A percentile compares a stretch with the other conserved stretches of the same genome.
Conservation (phyloP, 2,113 vertebrate genomes). For the Takifugu bimaculatus region DNA sequence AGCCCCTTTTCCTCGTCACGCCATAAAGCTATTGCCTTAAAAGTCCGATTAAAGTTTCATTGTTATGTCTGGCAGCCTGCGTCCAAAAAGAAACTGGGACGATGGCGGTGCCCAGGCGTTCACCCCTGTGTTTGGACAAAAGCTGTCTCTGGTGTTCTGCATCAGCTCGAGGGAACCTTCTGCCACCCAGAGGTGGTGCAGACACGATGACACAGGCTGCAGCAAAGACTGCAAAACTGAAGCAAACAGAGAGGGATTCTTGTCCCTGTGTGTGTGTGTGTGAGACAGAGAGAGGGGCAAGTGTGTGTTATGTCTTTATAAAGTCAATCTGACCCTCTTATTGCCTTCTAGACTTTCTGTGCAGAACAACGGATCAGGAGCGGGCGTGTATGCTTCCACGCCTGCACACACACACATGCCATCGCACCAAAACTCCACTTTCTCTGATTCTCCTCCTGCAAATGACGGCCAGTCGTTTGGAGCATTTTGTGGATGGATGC, state of each 20-base stretch:
- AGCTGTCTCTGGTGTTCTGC: slow-evolving; percentile 39
- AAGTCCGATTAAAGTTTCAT: slow-evolving; percentile 3
- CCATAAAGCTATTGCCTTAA: slow-evolving; percentile 5
- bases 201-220: neutral
- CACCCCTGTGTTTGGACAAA: slow-evolving; percentile 23
- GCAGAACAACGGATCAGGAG: too few relatives aligned
- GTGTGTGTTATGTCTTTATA: too few relatives aligned
- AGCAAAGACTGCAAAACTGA: neutral
- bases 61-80: neutral
- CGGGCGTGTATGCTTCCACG: neutral
- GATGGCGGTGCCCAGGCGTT: slow-evolving; percentile 15
- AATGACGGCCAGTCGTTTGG: slow-evolving; percentile 25
- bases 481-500: slow-evolving; percentile 38
- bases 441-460: slow-evolving; percentile 7
- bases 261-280: too few relatives aligned
- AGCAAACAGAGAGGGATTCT: too few relatives aligned
- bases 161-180: slow-evolving; percentile 6
- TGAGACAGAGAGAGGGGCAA: too few relatives aligned
- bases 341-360: too few relatives aligned
- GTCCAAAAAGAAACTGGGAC: slow-evolving; percentile 1
- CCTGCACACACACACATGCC: slow-evolving; percentile 8
- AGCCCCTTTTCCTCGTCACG: slow-evolving; percentile 2
- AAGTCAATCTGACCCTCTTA: too few relatives aligned
- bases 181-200: slow-evolving; percentile 3
- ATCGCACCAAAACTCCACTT: neutral